Conservation (phyloP, 2,113 vertebrate species). For the Climacteris rufus region DNA sequence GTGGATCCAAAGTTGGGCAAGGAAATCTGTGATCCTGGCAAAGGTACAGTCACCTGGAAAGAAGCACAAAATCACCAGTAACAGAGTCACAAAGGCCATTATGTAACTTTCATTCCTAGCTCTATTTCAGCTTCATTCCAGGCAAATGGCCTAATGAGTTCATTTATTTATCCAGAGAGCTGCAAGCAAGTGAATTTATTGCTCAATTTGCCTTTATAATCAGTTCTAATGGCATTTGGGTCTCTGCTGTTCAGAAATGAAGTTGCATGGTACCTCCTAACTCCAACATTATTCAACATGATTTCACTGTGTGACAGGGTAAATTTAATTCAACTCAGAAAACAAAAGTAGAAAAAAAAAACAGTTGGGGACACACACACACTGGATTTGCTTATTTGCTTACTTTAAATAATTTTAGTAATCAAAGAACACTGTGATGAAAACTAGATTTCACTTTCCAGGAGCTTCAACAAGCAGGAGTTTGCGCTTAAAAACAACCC, state of each 20-base stretch:
- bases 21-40: conserved; percentile 91
- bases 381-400: background rate
- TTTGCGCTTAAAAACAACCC: background rate
- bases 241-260: background rate
- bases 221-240: background rate
- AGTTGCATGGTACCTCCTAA: background rate
- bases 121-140: background rate
- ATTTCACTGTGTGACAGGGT: background rate
- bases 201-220: background rate
- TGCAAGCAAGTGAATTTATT: background rate
- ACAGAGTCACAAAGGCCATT: background rate
- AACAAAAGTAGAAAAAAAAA: background rate
- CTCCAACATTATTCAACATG: background rate
- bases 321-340: background rate
- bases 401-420: background rate
- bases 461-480: background rate
- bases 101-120: background rate
- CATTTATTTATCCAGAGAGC: background rate
- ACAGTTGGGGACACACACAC: no score
- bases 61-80: background rate
- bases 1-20: conserved; percentile 92
- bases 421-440: background rate
- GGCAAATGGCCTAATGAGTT: background rate
- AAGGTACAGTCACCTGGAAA: conserved; percentile 86
- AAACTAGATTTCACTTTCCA: background rate